Base-by-base conservation (phyloP, 2,888 invertebrate genomes). In the Adineta ricciae region DNA sequence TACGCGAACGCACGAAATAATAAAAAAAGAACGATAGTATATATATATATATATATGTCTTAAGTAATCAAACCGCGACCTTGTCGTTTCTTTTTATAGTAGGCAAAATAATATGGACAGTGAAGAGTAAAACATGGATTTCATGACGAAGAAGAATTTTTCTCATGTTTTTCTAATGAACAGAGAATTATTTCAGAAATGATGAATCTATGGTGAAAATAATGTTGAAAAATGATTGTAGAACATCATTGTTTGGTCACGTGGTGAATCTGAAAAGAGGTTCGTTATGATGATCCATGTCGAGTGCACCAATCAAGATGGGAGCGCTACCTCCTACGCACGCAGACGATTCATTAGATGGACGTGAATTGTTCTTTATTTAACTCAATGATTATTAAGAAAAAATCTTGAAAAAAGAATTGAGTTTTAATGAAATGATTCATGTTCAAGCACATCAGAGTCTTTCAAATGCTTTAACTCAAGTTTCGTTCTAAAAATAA, bases 51-150 rank as follows among this genome's bases (percentile, higher is more conserved):
- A 64, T 64, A 64, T 64, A 11, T 64, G 32, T 36, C 19, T 64
- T 64, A 64, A 64, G 64, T 64, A 64, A 64, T 64, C 64, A 64
- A 64, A 64, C 64, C 64, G 32, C 64, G 64, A 64, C 64, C 64
- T 64, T 64, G 64, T 64, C 64, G 19, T 32, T 64, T 64, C 64
- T 64, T 64, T 64, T 32, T 64, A 64, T 64, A 64, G 64, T 64
- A 32, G 1, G 32, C 64, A 32, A 32, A 32, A 64, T 32, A 64
- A 0, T 64, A 64, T 64, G 64, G 64, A 64, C 32, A 5, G 19
- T 32, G 19, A 1, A 16, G 7, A 32, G 64, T 64, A 64, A 5
- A 64, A 16, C 32, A 64, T 64, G 64, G 64, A 64, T 32, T 32
- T 32, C 32, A 32, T 2, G 19, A 64, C 5, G 64, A 64, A 64